phyloP scores from a whole-genome alignment of 2,113 vertebrate species.

The Bujurquina vittata region DNA sequence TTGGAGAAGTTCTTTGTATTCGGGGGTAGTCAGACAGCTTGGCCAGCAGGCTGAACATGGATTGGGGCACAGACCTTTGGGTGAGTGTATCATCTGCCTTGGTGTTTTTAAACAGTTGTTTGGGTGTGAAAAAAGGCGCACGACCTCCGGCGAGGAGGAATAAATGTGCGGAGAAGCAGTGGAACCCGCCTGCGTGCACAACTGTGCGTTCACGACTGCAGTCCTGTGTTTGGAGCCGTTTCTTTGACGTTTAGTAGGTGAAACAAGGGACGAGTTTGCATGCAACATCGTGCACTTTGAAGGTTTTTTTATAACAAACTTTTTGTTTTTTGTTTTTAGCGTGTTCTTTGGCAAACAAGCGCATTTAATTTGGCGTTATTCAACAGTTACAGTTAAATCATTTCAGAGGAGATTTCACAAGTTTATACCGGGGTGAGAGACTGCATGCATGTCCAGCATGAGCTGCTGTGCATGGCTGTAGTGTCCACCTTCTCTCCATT shows the following conservation, averaged over 20 bases:
- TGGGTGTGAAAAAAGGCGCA: neutral
- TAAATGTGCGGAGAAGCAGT: neutral
- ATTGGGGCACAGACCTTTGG: slow-evolving; percentile 86
- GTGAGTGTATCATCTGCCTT: slow-evolving; percentile 70
- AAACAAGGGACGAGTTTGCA: neutral
- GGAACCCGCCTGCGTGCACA: neutral
- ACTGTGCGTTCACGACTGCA: neutral
- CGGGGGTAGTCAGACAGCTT: slow-evolving; percentile 54
- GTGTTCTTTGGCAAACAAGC: too few species aligned
- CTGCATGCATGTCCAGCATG: too few species aligned
- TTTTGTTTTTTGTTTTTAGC: too few species aligned
- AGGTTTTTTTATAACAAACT: too few species aligned
- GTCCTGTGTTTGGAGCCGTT: neutral
- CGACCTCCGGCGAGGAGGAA: neutral
- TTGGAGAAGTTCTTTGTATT: slow-evolving; percentile 81
- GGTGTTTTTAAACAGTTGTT: neutral
- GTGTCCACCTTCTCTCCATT: too few species aligned
- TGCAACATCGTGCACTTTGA: neutral
- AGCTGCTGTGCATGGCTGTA: too few species aligned
- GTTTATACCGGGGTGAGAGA: too few species aligned
- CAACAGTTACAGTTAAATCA: too few species aligned
- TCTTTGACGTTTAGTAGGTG: neutral
- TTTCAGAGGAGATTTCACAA: too few species aligned
- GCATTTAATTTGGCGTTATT: too few species aligned
- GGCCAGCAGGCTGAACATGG: slow-evolving; percentile 76